A percentile compares a stretch with the other conserved stretches of the same genome.
These are phyloP conservation scores for Pseudorectes ferrugineus DNA, from an alignment of 2,113 vertebrate genomes.

Conservation along the genomic window DNA sequence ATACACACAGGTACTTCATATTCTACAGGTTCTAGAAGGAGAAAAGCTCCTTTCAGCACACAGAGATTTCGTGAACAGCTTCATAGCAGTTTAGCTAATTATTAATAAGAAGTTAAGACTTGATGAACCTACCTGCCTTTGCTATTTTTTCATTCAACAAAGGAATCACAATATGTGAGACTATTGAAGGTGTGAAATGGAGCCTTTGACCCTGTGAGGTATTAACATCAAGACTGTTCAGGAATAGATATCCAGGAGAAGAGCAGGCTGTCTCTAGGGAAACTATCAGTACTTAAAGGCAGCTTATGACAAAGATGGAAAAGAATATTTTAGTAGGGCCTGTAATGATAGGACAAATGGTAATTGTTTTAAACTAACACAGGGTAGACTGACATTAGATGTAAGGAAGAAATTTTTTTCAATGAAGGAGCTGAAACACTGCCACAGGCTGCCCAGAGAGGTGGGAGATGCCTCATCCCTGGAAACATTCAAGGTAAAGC, in stretches of 20 bases:
- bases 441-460: neutral
- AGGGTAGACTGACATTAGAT: neutral
- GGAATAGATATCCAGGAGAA: neutral
- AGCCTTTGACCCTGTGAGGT: neutral
- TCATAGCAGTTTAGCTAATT: neutral
- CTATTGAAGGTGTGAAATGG: neutral
- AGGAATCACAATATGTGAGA: neutral
- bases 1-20: neutral
- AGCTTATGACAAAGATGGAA: neutral
- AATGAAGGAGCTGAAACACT: neutral
- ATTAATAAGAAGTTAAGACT: neutral
- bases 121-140: neutral
- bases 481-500: neutral
- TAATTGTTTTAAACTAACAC: neutral
- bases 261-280: neutral
- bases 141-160: neutral
- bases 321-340: neutral
- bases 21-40: neutral
- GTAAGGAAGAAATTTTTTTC: neutral
- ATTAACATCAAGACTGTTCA: neutral
- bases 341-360: rapidly evolving
- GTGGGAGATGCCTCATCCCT: neutral
- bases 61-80: neutral
- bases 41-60: neutral
- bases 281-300: neutral